These are phyloP conservation scores for Pristionchus mayeri DNA, from an alignment of 2,888 invertebrate species.

Conservation along the genomic window DNA sequence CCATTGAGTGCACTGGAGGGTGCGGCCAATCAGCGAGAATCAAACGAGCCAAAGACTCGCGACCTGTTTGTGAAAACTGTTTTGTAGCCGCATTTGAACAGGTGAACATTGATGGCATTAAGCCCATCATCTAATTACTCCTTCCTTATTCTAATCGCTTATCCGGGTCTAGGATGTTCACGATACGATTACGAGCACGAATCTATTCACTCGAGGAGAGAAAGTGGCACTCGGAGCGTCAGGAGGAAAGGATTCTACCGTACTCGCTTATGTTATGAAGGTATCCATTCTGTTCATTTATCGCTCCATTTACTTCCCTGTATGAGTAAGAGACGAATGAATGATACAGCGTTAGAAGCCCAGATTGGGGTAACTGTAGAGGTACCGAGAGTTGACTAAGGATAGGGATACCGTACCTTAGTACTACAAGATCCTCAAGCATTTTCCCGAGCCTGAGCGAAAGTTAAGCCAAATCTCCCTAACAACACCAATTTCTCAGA, in stretches of 20 bases:
- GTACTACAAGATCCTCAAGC: neutral
- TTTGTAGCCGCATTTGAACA: conserved; percentile 73
- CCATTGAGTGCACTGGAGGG: conserved; percentile 29
- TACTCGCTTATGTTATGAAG: conserved; percentile 89
- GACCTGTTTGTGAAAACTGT: conserved; percentile 70
- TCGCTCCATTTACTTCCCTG: no score
- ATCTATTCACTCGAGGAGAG: conserved; percentile 71
- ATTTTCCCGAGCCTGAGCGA: neutral
- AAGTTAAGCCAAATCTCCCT: neutral
- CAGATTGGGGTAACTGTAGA: no score
- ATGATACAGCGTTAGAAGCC: no score
- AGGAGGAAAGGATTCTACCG: conserved; percentile 88
- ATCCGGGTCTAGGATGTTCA: conserved; percentile 71
- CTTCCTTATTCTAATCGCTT: conserved; percentile 1
- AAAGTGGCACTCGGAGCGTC: conserved; percentile 75
- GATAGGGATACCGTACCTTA: no score
- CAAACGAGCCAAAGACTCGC: conserved; percentile 72
- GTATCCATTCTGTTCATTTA: conserved; percentile 40
- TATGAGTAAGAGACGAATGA: no score
- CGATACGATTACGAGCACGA: conserved; percentile 68
- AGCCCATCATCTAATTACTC: conserved; percentile 12
- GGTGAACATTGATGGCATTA: conserved; percentile 52
- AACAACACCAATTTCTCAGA: conserved; percentile 83
- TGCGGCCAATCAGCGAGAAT: conserved; percentile 56
- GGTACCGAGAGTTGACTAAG: no score